Evolutionary conservation across 1,140 invertebrate species (phyloP), one percentile per base, ranked within the genome.

Genomic region (Sitobion miscanthi): DNA sequence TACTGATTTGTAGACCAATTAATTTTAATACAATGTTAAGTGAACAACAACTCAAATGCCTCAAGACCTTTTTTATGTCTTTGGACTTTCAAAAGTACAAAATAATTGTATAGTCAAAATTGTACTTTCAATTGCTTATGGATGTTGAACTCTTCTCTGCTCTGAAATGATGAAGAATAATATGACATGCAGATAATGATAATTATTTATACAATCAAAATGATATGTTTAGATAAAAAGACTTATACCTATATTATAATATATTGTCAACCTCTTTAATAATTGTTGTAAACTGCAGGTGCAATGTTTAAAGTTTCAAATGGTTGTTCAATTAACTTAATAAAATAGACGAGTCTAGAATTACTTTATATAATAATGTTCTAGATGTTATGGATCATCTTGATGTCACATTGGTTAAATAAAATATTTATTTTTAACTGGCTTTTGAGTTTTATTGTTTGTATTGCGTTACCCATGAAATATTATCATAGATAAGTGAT

Each of bases 351-450:
- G n/a, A 89, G 49, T 89, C 49, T 89, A 89, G 88, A 57, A 57
- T 42, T 89, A 89, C 88, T 54, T 89, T 89, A 54, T 89, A 89
- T 89, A 89, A 54, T 89, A 89, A 88, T 89, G 88, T 89, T 89
- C 88, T 89, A 89, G 52, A 54, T 57, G 88, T 57, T 57, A 89
- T 89, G 49, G 45, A 89, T 89, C 49, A 49, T 88, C 30, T 57
- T 42, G 35, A 89, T 89, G 87, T 89, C 87, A 54, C 87, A 89
- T 89, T 49, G 49, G 88, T 57, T 89, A 57, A 89, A 89, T 89
- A 89, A 89, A 89, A 89, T 89, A 89, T 89, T 89, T 89, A 89
- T 89, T 89, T 89, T 89, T 89, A 89, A 89, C 11, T 57, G 88
- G 5, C 52, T 42, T 89, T 89, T 88, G 49, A 52, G 17, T 88